These are phyloP conservation scores for Aix galericulata DNA, from an alignment of 2,113 vertebrate genomes.

Conservation along the genomic window DNA sequence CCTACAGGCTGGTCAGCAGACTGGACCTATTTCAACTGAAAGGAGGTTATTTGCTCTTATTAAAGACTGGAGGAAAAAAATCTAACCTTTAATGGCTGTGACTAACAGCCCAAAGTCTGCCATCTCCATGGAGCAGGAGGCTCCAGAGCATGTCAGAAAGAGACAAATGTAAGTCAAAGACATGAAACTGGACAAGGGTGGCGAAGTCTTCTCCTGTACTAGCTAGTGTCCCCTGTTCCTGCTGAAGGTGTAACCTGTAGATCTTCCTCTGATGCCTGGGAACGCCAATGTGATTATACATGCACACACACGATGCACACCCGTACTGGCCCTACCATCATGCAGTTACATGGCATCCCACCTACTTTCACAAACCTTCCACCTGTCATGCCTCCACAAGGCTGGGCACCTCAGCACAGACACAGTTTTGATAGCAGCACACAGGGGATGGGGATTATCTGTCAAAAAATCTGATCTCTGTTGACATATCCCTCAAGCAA, in stretches of 20 bases:
- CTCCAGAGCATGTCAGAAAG: not conserved
- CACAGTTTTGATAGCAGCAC: fast-evolving
- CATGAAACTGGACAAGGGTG: not conserved
- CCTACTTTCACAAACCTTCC: not conserved
- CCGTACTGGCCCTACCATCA: fast-evolving
- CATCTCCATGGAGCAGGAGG: not conserved
- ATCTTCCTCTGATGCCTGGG: not conserved
- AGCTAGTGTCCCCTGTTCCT: not conserved
- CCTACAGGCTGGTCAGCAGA: not conserved
- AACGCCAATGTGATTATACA: not conserved
- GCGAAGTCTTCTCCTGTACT: not conserved
- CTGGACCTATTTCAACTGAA: not conserved
- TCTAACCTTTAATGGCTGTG: not conserved
- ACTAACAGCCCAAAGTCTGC: not conserved
- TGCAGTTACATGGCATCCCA: not conserved
- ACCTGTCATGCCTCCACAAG: fast-evolving
- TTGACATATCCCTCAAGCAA: not conserved
- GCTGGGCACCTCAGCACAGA: not conserved
- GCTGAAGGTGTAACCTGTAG: not conserved
- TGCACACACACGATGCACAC: too few relatives aligned
- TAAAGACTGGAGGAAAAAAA: not conserved
- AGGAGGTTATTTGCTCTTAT: not conserved
- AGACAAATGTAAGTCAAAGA: not conserved
- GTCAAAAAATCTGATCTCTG: not conserved
- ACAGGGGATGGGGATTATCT: not conserved